Percentiles rank a stretch among this genome's conserved stretches.
These are phyloP conservation scores for Allobates femoralis DNA, from an alignment of 2,797 vertebrate species.

Conservation along the genomic window DNA sequence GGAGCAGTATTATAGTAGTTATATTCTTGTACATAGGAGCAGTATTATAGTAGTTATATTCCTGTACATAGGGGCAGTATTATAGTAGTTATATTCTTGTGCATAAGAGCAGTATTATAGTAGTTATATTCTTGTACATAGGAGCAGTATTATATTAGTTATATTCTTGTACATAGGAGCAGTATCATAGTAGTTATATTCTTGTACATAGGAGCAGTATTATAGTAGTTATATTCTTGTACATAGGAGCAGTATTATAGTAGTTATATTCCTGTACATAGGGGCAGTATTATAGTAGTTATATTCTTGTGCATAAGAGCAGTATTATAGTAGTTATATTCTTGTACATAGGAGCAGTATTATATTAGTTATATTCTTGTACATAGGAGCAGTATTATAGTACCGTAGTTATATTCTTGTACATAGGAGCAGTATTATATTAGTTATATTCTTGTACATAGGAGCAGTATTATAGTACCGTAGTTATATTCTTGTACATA, in stretches of 20 bases:
- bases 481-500: slow-evolving; percentile 1
- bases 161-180: slow-evolving; percentile 22
- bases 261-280: no score
- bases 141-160: slow-evolving; percentile 17
- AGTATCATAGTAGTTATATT: slow-evolving; percentile 26
- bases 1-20: slow-evolving; percentile 3
- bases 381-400: slow-evolving; percentile 9
- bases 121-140: slow-evolving; percentile 16
- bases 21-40: neutral
- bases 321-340: slow-evolving; percentile 9
- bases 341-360: neutral
- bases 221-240: slow-evolving; percentile 23
- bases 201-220: slow-evolving; percentile 10
- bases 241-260: slow-evolving; percentile 17
- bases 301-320: no score
- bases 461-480: neutral
- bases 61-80: neutral
- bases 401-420: neutral
- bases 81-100: slow-evolving; percentile 2
- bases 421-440: neutral
- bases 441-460: slow-evolving; percentile 1
- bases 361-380: slow-evolving; percentile 2
- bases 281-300: slow-evolving; percentile 24
- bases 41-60: slow-evolving; percentile 12
- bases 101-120: slow-evolving; percentile 4